These are phyloP conservation scores for Xestobium rufovillosum DNA, from an alignment of 2,888 invertebrate species.

Conservation along the genomic window DNA sequence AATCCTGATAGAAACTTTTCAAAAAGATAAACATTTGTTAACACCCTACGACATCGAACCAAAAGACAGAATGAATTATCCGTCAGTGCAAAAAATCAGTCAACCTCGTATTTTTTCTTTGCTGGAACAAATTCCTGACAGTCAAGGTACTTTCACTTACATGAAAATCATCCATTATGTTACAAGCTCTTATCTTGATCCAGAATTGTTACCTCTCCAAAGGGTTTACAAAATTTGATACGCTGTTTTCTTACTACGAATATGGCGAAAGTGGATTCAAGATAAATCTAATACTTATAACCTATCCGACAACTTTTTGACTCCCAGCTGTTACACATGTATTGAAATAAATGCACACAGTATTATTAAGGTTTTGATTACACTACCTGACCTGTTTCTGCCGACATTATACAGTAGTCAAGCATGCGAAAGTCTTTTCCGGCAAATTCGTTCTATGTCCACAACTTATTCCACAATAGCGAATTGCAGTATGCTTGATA, in stretches of 20 bases:
- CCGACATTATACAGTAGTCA: conserved; percentile 17
- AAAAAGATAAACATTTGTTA: conserved; percentile 17
- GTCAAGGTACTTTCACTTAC: conserved; percentile 9
- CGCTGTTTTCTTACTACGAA: conserved; percentile 15
- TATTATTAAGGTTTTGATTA: conserved; percentile 12
- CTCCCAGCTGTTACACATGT: conserved; percentile 12
- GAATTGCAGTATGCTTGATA: conserved; percentile 14
- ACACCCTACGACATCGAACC: conserved; percentile 6
- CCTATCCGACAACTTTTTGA: conserved; percentile 14
- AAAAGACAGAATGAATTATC: no score
- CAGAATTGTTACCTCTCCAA: conserved; percentile 5
- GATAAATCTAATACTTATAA: conserved; percentile 7
- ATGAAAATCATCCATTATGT: conserved; percentile 11
- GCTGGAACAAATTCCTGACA: conserved; percentile 7
- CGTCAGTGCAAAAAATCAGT: conserved; percentile 12
- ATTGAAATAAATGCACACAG: conserved; percentile 16
- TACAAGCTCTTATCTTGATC: conserved; percentile 11
- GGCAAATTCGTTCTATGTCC: conserved; percentile 15
- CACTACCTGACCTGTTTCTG: conserved; percentile 10
- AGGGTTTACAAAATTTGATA: conserved; percentile 16
- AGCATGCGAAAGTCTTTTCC: conserved; percentile 16
- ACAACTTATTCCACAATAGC: conserved; percentile 17
- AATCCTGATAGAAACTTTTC: conserved; percentile 6
- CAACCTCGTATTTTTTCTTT: conserved; percentile 4
- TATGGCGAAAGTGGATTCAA: conserved; percentile 14